Conservation (phyloP, 2,797 vertebrate genomes). For the Tangara arthus region DNA sequence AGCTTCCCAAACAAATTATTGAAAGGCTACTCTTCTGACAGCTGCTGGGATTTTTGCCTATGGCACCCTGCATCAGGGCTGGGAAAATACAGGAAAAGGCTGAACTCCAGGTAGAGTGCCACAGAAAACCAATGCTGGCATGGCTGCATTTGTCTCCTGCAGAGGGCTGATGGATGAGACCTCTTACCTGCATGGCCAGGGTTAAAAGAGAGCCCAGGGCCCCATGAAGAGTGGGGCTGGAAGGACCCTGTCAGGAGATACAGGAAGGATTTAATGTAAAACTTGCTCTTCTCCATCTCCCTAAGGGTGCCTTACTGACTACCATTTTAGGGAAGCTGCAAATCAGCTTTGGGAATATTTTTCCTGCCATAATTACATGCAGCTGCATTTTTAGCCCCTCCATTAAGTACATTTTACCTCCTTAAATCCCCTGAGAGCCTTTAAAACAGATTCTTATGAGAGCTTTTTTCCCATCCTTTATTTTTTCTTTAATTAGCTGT, state of each 20-base stretch:
- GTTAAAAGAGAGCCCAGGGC: background rate
- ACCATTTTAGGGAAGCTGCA: background rate
- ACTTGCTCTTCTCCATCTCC: background rate
- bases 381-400: background rate
- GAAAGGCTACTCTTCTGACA: background rate
- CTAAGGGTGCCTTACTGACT: background rate
- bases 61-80: background rate
- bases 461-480: background rate
- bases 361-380: background rate
- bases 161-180: rapidly evolving
- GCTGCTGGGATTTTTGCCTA: background rate
- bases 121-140: rapidly evolving
- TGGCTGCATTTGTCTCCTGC: background rate
- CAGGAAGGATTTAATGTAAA: background rate
- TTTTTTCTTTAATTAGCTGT: background rate
- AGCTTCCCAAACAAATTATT: background rate
- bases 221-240: background rate
- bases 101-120: rapidly evolving
- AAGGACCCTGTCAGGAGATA: background rate
- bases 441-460: background rate
- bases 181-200: background rate
- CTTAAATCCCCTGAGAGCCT: background rate
- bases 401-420: background rate
- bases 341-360: background rate
- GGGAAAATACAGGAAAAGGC: background rate